Evolutionary conservation across 1,140 invertebrate species (phyloP).

Genomic region (Chlorops oryzae): DNA sequence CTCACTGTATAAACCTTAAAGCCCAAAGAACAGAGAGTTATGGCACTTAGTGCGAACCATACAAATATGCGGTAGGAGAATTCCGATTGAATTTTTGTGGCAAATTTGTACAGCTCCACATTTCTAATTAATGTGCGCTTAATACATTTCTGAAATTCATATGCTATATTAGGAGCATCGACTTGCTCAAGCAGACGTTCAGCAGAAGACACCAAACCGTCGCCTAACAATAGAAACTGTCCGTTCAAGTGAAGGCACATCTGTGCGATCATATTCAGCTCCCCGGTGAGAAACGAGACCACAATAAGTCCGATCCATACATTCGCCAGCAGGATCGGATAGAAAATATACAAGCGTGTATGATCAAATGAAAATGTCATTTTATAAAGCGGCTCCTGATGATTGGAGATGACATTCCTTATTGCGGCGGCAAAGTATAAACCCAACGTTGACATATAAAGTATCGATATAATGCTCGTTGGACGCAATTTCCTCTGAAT

Average conservation of each 20-base stretch:
- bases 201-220: slow-evolving; percentile 14
- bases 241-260: slow-evolving; percentile 30
- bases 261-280: slow-evolving; percentile 27
- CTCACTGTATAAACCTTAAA: slow-evolving; percentile 37
- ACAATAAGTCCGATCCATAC: slow-evolving; percentile 32
- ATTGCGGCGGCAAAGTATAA: slow-evolving; percentile 22
- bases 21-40: slow-evolving; percentile 27
- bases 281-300: slow-evolving; percentile 28
- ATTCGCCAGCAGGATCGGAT: slow-evolving; percentile 25
- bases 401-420: slow-evolving; percentile 15
- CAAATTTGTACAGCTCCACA: slow-evolving; percentile 26
- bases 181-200: slow-evolving; percentile 15
- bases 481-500: slow-evolving; percentile 17
- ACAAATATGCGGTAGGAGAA: slow-evolving; percentile 33
- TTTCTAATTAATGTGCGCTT: too few relatives aligned
- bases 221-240: slow-evolving; percentile 25
- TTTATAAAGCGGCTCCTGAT: slow-evolving; percentile 22
- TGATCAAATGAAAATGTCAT: slow-evolving; percentile 29
- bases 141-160: too few relatives aligned
- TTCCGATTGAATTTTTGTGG: slow-evolving; percentile 22
- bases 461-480: slow-evolving; percentile 21
- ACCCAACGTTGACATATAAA: slow-evolving; percentile 23
- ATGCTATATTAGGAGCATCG: too few relatives aligned
- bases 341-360: slow-evolving; percentile 21
- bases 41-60: slow-evolving; percentile 31